Evolutionary conservation across 2,888 invertebrate genomes (phyloP).

Genomic region (Tethea ocularis): DNA sequence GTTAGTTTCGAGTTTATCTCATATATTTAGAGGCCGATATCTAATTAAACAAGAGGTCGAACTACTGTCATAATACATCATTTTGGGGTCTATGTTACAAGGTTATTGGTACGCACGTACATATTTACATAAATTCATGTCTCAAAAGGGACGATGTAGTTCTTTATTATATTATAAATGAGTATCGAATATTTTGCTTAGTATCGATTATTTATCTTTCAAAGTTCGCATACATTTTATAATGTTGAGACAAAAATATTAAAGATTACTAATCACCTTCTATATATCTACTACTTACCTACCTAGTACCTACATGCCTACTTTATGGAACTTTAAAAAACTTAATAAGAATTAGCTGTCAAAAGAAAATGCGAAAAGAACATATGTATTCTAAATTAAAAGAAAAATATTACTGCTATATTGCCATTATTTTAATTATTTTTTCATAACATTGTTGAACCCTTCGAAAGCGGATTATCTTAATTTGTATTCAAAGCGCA

Average conservation of each 20-base stretch:
- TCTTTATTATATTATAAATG: conserved; percentile 9
- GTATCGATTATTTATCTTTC: not conserved
- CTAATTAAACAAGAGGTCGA: not conserved
- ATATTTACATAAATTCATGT: conserved; percentile 24
- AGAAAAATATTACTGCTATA: too few relatives aligned
- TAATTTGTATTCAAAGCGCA: conserved; percentile 4
- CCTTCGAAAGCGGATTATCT: not conserved
- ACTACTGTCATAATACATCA: conserved; percentile 22
- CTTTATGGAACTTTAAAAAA: too few relatives aligned
- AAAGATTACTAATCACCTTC: too few relatives aligned
- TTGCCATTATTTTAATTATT: not conserved
- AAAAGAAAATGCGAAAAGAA: too few relatives aligned
- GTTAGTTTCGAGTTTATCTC: not conserved
- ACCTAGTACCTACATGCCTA: too few relatives aligned
- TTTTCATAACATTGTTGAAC: not conserved
- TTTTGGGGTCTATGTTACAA: conserved; percentile 12
- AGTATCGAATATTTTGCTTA: not conserved
- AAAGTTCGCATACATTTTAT: not conserved
- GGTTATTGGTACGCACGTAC: conserved; percentile 23
- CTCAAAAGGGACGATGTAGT: conserved; percentile 10
- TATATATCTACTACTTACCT: too few relatives aligned
- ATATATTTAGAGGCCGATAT: not conserved
- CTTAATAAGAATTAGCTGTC: too few relatives aligned
- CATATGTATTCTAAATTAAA: too few relatives aligned
- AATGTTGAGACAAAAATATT: too few relatives aligned